These are phyloP conservation scores for Tragelaphus eurycerus DNA, from an alignment of 2,797 vertebrate species.

Conservation along the genomic window DNA sequence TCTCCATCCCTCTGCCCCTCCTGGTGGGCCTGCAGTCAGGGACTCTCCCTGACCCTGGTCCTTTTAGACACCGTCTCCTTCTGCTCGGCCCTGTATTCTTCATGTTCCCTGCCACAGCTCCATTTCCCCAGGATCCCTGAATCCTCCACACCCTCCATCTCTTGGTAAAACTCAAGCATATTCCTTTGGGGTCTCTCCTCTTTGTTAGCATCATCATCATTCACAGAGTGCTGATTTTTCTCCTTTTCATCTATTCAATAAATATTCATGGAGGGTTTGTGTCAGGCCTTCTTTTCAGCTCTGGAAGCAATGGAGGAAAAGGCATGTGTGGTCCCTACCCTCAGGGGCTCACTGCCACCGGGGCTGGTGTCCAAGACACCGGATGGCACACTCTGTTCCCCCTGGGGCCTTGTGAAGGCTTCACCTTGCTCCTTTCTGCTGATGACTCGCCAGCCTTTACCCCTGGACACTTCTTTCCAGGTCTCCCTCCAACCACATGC, in stretches of 20 bases:
- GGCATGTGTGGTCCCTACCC: rapidly evolving
- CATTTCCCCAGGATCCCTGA: background rate
- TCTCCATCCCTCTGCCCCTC: background rate
- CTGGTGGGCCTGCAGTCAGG: background rate
- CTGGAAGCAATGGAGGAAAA: background rate
- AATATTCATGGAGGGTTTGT: background rate
- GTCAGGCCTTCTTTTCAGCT: background rate
- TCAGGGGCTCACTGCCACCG: background rate
- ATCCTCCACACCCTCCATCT: background rate
- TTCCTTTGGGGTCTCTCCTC: background rate
- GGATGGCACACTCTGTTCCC: background rate
- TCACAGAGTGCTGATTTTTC: background rate
- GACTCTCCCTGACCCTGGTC: rapidly evolving
- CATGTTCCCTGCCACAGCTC: background rate
- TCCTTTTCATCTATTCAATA: background rate
- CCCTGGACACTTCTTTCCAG: background rate
- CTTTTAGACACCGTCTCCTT: background rate
- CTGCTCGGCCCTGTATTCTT: background rate
- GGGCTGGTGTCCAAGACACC: background rate
- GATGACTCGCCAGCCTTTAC: background rate
- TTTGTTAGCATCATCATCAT: background rate
- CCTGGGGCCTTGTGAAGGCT: rapidly evolving
- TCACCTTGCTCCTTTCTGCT: background rate
- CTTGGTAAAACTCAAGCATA: background rate
- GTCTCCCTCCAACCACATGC: background rate